Percentiles rank a stretch among this genome's conserved stretches.
Evolutionary conservation across 2,797 vertebrate species (phyloP).

Genomic region (Leptatherina wallacei): DNA sequence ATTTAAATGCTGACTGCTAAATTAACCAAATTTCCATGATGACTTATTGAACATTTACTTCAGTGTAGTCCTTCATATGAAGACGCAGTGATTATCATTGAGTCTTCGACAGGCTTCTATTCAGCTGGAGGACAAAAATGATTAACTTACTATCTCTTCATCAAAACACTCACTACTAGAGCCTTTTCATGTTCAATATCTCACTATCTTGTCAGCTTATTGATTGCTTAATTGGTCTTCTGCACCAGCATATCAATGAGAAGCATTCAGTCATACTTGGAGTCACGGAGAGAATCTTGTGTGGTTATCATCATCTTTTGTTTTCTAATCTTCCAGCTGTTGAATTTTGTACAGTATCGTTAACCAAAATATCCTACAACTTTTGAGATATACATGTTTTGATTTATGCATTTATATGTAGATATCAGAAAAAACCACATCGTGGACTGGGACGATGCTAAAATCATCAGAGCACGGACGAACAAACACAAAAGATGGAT

Average conservation of each 20-base stretch:
- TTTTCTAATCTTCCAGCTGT: slow-evolving; percentile 12
- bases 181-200: slow-evolving; percentile 43
- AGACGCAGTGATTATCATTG: slow-evolving; percentile 55
- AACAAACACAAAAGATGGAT: no score
- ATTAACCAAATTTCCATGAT: slow-evolving; percentile 37
- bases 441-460: no score
- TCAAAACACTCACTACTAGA: slow-evolving; percentile 42
- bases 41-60: slow-evolving; percentile 34
- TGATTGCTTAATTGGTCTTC: slow-evolving; percentile 51
- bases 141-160: slow-evolving; percentile 41
- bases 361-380: no score
- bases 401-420: no score
- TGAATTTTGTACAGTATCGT: background rate
- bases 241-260: slow-evolving; percentile 40
- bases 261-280: slow-evolving; percentile 14
- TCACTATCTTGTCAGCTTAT: slow-evolving; percentile 48
- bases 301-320: slow-evolving; percentile 10
- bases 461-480: no score
- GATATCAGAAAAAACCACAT: no score
- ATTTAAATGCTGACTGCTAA: slow-evolving; percentile 31
- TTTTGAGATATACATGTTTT: no score
- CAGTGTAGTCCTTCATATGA: background rate
- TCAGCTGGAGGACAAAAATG: slow-evolving; percentile 36
- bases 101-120: slow-evolving; percentile 10
- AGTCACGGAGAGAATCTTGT: slow-evolving; percentile 8